A percentile compares a stretch with the other conserved stretches of the same genome.
These are phyloP conservation scores for Syngnathus acus DNA, from an alignment of 2,797 vertebrate species.

Conservation along the genomic window DNA sequence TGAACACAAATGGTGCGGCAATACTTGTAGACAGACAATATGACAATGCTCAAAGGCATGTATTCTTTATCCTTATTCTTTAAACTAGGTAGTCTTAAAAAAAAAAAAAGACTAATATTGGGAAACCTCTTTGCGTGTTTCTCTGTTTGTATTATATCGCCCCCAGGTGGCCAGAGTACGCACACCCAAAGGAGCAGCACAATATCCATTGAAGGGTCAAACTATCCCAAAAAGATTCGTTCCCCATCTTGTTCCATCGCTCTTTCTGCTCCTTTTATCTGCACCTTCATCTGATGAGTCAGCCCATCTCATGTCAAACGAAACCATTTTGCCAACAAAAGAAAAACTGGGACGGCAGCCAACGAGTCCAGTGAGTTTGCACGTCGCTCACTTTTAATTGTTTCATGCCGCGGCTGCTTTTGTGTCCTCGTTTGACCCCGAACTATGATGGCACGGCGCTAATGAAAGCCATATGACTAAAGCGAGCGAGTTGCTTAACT, in stretches of 20 bases:
- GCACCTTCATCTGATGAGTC: background rate
- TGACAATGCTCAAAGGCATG: too few species aligned
- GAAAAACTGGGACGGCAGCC: background rate
- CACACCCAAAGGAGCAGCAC: too few species aligned
- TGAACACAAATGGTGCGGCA: too few species aligned
- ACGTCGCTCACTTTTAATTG: background rate
- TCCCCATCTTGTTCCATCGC: background rate
- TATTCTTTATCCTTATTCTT: too few species aligned
- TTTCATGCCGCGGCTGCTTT: background rate
- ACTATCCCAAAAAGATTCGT: too few species aligned
- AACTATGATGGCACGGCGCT: background rate
- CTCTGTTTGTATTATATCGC: too few species aligned
- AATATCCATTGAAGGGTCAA: too few species aligned
- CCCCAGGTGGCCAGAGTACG: too few species aligned
- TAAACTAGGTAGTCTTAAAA: too few species aligned
- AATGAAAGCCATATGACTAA: background rate
- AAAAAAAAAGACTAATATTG: too few species aligned
- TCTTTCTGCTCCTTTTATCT: background rate
- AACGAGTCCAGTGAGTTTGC: background rate
- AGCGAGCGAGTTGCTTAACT: background rate
- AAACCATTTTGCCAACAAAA: background rate
- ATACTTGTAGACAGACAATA: too few species aligned
- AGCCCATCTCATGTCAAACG: background rate
- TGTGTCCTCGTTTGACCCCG: background rate
- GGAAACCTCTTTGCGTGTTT: too few species aligned